Base-by-base conservation (phyloP, 1,140 invertebrate genomes). In the Apis cerana region DNA sequence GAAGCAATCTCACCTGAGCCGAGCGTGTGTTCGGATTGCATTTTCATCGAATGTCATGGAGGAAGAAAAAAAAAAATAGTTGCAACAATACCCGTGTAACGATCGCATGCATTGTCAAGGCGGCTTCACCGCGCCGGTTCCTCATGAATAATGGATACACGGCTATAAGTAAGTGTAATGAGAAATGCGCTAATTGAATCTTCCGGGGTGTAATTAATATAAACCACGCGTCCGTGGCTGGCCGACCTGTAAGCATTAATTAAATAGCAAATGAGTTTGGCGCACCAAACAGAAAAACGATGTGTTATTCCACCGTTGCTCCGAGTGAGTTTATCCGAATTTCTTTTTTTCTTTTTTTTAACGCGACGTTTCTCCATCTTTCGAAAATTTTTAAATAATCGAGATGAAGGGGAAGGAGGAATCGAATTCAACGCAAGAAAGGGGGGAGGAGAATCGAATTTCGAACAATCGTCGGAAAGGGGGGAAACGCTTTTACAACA, bases 151-250 rank as follows among this genome's bases (percentile, higher is more conserved):
- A 93, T 94, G 91, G 89, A 93, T 93, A 90, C 87, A 90, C 87
- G 83, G 82, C 87, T 91, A 90, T 92, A 92, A 92, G 90, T 92
- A 91, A 93, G 91, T 90, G 92, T 93, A 94, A 93, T 92, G 92
- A 94, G 92, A 91, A 91, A 93, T 90, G 91, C 91, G 91, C 92
- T 93, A 93, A 93, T 94, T 93, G 92, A 93, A 93, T 93, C 92
- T 93, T 93, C 92, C 91, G 91, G 90, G 89, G 90, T 92, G 87
- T 91, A 93, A 93, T 93, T 94, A 93, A 93, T 93, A 92, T 90
- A 91, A 93, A 91, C 90, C 90, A 91, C 91, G 88, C 89, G 85
- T 88, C 88, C 84, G 79, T 80, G 83, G 85, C 77, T 68, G 82
- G 82, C 69, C 87, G 87, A 84, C 87, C 87, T 83, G 88, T 79